Conservation (phyloP, 2,797 vertebrate genomes). For the Petrocephalus schoutedeni region DNA sequence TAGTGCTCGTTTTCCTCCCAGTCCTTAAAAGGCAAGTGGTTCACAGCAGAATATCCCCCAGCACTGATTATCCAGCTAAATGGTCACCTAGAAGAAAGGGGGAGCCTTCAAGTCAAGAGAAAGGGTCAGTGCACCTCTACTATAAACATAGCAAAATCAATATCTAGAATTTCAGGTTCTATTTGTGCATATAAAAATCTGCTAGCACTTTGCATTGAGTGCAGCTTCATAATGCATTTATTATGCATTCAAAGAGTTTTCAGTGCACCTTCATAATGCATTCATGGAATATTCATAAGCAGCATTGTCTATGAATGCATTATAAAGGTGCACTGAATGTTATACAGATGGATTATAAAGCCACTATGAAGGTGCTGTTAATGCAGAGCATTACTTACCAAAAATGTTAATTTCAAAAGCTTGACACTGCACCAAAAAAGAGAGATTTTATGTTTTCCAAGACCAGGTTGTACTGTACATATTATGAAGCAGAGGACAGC, state of each 20-base stretch:
- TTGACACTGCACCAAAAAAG: not conserved
- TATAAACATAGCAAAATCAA: not conserved
- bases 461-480: not conserved
- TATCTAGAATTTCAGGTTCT: not conserved
- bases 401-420: not conserved
- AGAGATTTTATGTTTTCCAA: not conserved
- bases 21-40: not conserved
- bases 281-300: not conserved
- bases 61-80: not conserved
- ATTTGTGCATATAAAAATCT: not conserved
- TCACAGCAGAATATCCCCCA: not conserved
- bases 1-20: not conserved
- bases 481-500: not conserved
- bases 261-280: not conserved
- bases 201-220: not conserved
- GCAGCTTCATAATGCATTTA: not conserved
- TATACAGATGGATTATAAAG: not conserved
- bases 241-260: too few relatives aligned
- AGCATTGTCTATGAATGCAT: too few relatives aligned
- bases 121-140: not conserved
- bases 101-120: not conserved
- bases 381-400: not conserved
- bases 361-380: not conserved
- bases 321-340: not conserved
- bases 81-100: not conserved